Conservation (phyloP, 37 sponge, comb jelly and placozoan genomes). For the Agelas oroides region DNA sequence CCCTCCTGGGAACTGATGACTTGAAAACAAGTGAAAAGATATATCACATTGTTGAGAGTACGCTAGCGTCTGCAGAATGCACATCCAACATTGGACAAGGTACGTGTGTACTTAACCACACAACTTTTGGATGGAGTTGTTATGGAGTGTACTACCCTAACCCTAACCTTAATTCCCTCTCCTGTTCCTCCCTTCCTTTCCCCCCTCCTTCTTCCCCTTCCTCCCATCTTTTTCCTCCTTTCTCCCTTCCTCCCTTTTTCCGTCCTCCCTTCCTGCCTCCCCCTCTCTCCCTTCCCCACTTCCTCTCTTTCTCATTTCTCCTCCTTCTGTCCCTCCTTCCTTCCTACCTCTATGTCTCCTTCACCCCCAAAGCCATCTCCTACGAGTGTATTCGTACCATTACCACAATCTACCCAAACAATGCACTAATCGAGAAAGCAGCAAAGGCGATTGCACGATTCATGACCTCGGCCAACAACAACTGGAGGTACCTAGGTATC, state of each 20-base stretch:
- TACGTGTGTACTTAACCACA: too few species aligned
- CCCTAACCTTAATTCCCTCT: too few species aligned
- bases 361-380: constrained; percentile 66
- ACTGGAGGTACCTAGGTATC: constrained; percentile 90
- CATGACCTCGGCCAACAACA: constrained; percentile 76
- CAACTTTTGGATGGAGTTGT: too few species aligned
- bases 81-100: constrained; percentile 85
- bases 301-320: constrained; percentile 1
- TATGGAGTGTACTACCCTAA: not conserved
- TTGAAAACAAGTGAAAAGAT: constrained; percentile 76
- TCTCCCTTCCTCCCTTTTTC: too few species aligned
- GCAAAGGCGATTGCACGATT: constrained; percentile 73
- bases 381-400: constrained; percentile 89
- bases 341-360: too few species aligned
- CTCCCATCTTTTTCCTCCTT: too few species aligned
- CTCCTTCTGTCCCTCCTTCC: too few species aligned
- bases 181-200: too few species aligned
- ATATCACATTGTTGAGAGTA: constrained; percentile 73
- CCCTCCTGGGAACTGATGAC: constrained; percentile 87
- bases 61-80: constrained; percentile 80
- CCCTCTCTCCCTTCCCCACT: too few species aligned
- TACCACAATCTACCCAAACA: constrained; percentile 80
- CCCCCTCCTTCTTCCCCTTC: too few species aligned
- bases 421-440: constrained; percentile 68
- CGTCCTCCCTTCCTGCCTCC: too few species aligned